phyloP scores from a whole-genome alignment of 2,113 vertebrate genomes.

The Rhinolophus sinicus region DNA sequence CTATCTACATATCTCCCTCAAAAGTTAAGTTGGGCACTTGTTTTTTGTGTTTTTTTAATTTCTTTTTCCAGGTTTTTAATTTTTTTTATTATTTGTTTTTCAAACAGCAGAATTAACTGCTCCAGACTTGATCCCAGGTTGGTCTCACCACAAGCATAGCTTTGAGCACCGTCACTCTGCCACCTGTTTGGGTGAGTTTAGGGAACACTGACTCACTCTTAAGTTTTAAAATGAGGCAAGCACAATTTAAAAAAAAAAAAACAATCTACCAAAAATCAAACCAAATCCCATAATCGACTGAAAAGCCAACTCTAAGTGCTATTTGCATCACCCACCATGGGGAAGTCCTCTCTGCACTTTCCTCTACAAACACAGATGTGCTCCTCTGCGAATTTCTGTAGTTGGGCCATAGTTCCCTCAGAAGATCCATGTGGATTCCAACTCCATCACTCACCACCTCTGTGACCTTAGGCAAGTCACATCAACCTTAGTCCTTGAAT shows the following conservation, averaged over 20 bases:
- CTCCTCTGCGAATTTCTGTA: background rate
- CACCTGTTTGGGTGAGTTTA: background rate
- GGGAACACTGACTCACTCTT: background rate
- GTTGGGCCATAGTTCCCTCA: background rate
- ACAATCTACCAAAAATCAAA: background rate
- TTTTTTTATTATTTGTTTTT: slow-evolving; percentile 25
- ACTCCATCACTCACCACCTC: background rate
- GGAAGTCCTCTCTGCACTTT: background rate
- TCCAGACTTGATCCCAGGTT: background rate
- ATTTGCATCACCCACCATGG: rapidly evolving
- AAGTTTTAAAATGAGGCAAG: background rate
- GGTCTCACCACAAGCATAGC: background rate
- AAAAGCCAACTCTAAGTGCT: background rate
- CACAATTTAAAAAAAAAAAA: background rate
- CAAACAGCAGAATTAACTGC: background rate
- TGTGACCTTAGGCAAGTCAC: background rate
- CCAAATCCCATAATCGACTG: background rate
- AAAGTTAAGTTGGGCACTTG: background rate
- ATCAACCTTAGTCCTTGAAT: background rate
- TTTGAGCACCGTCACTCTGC: background rate
- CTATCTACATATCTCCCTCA: background rate
- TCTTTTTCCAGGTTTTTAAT: background rate
- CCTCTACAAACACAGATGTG: rapidly evolving
- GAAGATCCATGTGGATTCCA: background rate
- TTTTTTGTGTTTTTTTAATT: background rate